A percentile compares a stretch with the other conserved stretches of the same genome.
These are phyloP conservation scores for Euthynnus affinis DNA, from an alignment of 2,797 vertebrate species.

Conservation along the genomic window DNA sequence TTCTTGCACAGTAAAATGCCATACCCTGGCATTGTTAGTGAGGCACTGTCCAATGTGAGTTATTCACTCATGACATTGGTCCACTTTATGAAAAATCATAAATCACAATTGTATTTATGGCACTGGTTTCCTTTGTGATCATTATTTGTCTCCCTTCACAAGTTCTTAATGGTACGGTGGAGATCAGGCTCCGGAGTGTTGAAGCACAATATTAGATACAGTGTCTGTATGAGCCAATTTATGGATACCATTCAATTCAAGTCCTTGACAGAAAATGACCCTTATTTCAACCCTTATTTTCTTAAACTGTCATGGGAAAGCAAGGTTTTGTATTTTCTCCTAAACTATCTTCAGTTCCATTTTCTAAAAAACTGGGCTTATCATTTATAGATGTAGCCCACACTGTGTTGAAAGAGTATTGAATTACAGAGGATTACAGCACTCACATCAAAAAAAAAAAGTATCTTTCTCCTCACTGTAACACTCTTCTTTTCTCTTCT, in stretches of 20 bases:
- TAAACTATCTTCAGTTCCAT: not conserved
- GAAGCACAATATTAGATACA: not conserved
- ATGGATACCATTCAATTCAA: constrained; percentile 38
- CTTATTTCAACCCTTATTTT: not conserved
- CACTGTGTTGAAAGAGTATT: not conserved
- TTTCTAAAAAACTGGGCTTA: not conserved
- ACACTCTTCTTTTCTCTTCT: no score
- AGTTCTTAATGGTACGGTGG: constrained; percentile 16
- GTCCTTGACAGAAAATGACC: not conserved
- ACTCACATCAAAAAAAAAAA: no score
- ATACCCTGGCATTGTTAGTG: no score
- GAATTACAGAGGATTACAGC: not conserved
- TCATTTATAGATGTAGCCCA: not conserved
- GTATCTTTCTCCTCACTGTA: not conserved
- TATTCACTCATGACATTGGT: not conserved
- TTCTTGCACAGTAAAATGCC: not conserved
- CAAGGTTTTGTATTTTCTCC: not conserved
- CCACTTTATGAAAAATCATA: not conserved
- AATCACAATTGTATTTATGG: not conserved
- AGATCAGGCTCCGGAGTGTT: not conserved
- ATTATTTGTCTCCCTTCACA: not conserved
- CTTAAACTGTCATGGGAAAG: not conserved
- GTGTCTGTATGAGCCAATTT: constrained; percentile 20
- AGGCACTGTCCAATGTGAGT: no score
- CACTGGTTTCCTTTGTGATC: constrained; percentile 1